Conservation (phyloP, 2,888 invertebrate genomes). For the Eupeodes latifasciatus region DNA sequence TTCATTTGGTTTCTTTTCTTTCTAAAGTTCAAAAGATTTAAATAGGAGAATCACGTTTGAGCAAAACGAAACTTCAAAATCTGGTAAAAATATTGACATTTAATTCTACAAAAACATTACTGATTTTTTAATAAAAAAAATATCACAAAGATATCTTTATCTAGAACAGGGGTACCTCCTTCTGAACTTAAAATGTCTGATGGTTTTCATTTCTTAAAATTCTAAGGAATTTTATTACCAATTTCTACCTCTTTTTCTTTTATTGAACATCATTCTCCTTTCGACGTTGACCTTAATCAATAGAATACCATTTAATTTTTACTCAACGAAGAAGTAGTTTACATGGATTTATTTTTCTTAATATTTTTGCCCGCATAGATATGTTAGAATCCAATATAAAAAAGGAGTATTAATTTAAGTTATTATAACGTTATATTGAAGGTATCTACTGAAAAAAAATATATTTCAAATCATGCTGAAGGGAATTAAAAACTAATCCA, state of each 20-base stretch:
- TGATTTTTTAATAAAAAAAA: too few species aligned
- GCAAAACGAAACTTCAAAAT: too few species aligned
- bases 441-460: background rate
- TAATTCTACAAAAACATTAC: too few species aligned
- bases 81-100: too few species aligned
- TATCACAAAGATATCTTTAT: too few species aligned
- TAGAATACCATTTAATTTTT: background rate
- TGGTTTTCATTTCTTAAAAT: too few species aligned
- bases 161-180: too few species aligned
- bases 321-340: background rate
- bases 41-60: too few species aligned
- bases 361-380: background rate
- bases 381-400: background rate
- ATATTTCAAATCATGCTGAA: background rate
- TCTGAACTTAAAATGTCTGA: too few species aligned
- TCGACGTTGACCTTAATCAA: background rate
- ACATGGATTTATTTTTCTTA: background rate
- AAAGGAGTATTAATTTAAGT: background rate
- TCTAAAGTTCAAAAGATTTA: too few species aligned
- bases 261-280: background rate
- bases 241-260: background rate
- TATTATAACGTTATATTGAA: background rate
- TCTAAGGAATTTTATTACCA: background rate
- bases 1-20: too few species aligned
- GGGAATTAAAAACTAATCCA: conserved; percentile 25